phyloP scores from a whole-genome alignment of 2,888 invertebrate genomes.

The Drosophila melanosoma region DNA sequence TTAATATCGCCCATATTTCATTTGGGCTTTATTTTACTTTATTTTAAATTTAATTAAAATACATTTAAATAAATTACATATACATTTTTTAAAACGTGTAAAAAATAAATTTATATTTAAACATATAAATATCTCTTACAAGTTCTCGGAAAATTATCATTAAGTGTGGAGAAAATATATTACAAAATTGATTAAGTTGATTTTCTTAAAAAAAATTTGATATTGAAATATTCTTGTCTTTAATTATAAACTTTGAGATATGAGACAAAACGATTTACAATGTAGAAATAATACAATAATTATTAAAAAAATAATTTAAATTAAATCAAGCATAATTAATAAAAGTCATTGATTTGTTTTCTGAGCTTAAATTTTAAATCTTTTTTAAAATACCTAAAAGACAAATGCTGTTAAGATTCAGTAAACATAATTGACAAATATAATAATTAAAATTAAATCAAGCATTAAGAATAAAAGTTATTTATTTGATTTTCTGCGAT shows the following conservation, averaged over 20 bases:
- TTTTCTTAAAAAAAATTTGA: background rate
- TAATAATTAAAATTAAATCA: too few species aligned
- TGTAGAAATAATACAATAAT: too few species aligned
- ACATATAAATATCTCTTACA: background rate
- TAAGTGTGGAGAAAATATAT: background rate
- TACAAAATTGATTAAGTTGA: background rate
- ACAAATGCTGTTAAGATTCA: too few species aligned
- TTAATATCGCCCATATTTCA: background rate
- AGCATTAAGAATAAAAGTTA: too few species aligned
- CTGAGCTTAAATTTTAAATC: too few species aligned
- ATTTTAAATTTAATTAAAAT: background rate
- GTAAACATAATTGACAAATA: too few species aligned
- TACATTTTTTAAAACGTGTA: background rate
- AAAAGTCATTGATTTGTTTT: too few species aligned
- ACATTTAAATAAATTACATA: background rate
- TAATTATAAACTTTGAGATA: background rate
- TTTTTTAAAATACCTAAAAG: too few species aligned
- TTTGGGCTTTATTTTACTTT: background rate
- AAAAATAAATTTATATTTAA: background rate
- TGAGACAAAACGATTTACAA: too few species aligned
- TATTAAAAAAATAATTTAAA: too few species aligned
- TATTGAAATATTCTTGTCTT: background rate
- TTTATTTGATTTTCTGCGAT: too few species aligned
- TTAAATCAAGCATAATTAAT: too few species aligned
- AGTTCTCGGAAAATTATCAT: background rate